Evolutionary conservation across 2,113 vertebrate genomes (phyloP), one percentile per base, ranked within the genome.

Genomic region (Epinephelus cyanopodus): DNA sequence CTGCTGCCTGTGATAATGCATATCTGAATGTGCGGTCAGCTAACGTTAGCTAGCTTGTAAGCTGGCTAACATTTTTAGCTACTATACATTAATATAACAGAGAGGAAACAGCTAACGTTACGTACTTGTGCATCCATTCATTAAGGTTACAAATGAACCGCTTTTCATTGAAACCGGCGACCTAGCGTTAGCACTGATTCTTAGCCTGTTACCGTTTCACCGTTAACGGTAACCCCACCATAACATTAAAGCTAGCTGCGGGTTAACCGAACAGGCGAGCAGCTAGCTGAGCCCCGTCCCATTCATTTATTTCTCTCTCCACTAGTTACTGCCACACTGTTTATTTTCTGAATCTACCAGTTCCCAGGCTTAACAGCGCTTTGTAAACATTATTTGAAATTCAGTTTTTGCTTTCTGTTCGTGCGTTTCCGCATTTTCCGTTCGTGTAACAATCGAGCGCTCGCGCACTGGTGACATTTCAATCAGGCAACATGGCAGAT

Each of bases 1-100:
- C 48, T 42, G 48, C 48, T 18, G 69, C 27, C 19, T 70, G 39
- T 82, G 65, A 71, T 52, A 29, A 73, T 23, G 61, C 14, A 33
- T 27, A 37, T 70, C 27, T 62, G 29, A 57, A 39, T 71, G 25
- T 50, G 39, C 54, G 58, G 21, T 56, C 53, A 23, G 89, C 93
- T 92, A 91, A 86, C 17, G 89, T 73, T 78, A 90, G 92, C 89
- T 91, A 92, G 84, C 90, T 27, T 62, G 27, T 18, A 12, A 60
- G 58, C 25, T 61, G 58, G 87, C 88, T 89, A 87, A 68, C 66
- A 12, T 50, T 39, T 69, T 60, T 14, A 70, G 74, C 66, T 39
- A 0, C 23, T 60, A 17, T 66, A 66, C 19, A 45, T 56, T 54
- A 0, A 73, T 77, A 71, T 18, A 6, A 73, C 56, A n/a, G n/a